Evolutionary conservation across 2,113 vertebrate species (phyloP).

Genomic region (Limnothrissa miodon): DNA sequence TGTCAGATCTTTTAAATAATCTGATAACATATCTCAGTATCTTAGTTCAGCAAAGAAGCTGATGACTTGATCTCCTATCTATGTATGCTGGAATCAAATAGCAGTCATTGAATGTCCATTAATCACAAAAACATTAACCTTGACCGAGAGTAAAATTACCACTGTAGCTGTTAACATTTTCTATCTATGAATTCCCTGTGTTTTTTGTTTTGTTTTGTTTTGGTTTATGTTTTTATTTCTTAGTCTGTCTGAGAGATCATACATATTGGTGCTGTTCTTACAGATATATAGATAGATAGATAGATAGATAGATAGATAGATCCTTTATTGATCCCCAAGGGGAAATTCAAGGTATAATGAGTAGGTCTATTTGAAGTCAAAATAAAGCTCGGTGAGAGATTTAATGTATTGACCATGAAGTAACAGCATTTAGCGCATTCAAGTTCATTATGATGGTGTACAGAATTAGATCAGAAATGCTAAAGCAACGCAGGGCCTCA

Average conservation of each 20-base stretch:
- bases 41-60: no score
- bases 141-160: not conserved
- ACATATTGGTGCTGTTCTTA: not conserved
- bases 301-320: no score
- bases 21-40: no score
- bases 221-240: no score
- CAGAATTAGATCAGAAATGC: not conserved
- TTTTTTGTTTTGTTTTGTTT: no score
- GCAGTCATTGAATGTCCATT: not conserved
- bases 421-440: not conserved
- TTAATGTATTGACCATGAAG: not conserved
- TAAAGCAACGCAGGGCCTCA: not conserved
- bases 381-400: no score
- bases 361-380: not conserved
- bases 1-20: no score
- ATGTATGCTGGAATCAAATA: not conserved
- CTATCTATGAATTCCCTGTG: not conserved
- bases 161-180: not conserved
- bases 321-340: no score
- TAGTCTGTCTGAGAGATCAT: not conserved
- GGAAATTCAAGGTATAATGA: no score
- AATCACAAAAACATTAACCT: not conserved
- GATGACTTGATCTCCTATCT: not conserved
- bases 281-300: no score
- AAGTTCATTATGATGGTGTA: not conserved